Conservation (phyloP, 2,797 vertebrate species). For the Coccyzus lansbergi region DNA sequence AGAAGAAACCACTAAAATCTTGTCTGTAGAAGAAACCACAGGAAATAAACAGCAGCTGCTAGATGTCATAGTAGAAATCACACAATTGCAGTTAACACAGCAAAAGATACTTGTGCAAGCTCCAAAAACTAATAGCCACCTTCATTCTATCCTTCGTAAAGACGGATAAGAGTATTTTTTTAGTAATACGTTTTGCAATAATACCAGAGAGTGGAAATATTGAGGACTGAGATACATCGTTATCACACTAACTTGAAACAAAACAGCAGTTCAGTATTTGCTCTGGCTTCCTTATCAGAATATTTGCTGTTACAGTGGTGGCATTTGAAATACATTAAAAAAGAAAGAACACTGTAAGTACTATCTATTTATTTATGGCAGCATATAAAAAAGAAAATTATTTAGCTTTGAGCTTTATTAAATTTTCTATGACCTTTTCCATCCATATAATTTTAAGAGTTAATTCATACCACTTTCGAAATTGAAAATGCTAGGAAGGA, state of each 20-base stretch:
- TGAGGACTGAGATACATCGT: not conserved
- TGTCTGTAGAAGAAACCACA: not conserved
- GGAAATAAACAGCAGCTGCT: slow-evolving; percentile 18
- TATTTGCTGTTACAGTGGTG: not conserved
- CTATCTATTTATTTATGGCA: not conserved
- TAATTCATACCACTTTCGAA: not conserved
- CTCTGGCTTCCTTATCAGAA: not conserved
- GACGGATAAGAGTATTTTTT: not conserved
- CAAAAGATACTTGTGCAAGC: not conserved
- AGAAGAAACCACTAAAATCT: slow-evolving; percentile 47
- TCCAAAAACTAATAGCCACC: not conserved
- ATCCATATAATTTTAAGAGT: not conserved
- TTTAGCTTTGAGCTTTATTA: not conserved
- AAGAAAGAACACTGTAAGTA: not conserved
- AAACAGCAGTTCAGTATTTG: not conserved
- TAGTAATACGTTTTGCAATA: not conserved
- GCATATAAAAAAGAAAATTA: not conserved
- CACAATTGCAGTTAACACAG: not conserved
- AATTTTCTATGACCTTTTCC: not conserved
- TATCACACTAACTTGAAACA: not conserved
- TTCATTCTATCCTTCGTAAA: not conserved
- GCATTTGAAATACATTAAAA: not conserved
- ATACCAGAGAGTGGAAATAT: not conserved
- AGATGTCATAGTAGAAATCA: slow-evolving; percentile 24
- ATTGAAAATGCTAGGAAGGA: not conserved